phyloP scores from a whole-genome alignment of 1,140 invertebrate species.

The Aphidius ervi region DNA sequence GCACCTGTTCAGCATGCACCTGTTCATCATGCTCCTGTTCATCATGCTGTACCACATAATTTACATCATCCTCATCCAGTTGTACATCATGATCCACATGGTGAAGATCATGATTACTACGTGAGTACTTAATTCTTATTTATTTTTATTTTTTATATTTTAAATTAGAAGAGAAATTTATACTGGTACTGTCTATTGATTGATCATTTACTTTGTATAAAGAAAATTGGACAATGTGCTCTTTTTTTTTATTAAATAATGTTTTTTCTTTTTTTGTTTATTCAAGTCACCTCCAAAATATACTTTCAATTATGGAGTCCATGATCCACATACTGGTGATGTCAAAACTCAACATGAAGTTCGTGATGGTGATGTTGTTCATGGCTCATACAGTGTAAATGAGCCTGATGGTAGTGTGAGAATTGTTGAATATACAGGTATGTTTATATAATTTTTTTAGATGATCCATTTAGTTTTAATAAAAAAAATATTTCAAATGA shows the following conservation, averaged over 20 bases:
- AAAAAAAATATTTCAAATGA: too few relatives aligned
- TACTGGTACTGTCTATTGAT: neutral
- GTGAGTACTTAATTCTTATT: conserved; percentile 28
- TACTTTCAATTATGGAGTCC: conserved; percentile 54
- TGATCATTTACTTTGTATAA: neutral
- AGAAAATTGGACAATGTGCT: neutral
- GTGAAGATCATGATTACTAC: conserved; percentile 45
- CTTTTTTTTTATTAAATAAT: neutral
- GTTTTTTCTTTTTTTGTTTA: conserved; percentile 14
- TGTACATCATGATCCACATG: conserved; percentile 26
- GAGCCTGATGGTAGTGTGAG: conserved; percentile 55
- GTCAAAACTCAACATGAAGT: conserved; percentile 55
- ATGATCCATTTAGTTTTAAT: too few relatives aligned
- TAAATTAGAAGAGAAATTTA: neutral
- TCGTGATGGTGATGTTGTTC: conserved; percentile 55
- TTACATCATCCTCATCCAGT: conserved; percentile 14
- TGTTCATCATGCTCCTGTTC: conserved; percentile 33
- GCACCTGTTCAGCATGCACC: conserved; percentile 27
- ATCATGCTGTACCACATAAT: conserved; percentile 22
- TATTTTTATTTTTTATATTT: neutral
- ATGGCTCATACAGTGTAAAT: conserved; percentile 55
- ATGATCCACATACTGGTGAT: conserved; percentile 55
- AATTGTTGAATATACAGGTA: conserved; percentile 50
- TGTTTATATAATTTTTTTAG: too few relatives aligned
- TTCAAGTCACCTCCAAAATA: conserved; percentile 53